A percentile compares a stretch with the other conserved stretches of the same genome.
Evolutionary conservation across 2,113 vertebrate species (phyloP).

Genomic region (Chloropsis cyanopogon): DNA sequence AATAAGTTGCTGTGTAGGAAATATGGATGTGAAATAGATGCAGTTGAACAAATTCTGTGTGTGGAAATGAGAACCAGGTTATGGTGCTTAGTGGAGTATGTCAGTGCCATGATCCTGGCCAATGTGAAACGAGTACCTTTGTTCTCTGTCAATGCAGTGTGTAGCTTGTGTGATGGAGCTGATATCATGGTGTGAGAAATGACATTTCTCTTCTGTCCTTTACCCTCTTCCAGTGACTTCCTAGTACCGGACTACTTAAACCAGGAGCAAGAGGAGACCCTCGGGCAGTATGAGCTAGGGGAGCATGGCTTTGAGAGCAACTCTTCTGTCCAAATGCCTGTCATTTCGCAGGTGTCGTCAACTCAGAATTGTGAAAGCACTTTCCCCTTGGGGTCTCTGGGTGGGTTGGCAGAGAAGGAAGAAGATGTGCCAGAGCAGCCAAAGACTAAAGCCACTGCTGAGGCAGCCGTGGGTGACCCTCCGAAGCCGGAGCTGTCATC

Average conservation of each 20-base stretch:
- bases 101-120: background rate
- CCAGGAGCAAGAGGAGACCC: constrained; percentile 93
- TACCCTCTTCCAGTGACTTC: constrained; percentile 88
- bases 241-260: constrained; percentile 98
- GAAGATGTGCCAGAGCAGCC: constrained; percentile 78
- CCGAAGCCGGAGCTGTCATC: constrained; percentile 85
- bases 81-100: background rate
- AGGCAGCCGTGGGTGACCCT: constrained; percentile 77
- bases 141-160: background rate
- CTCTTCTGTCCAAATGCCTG: constrained; percentile 88
- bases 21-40: background rate
- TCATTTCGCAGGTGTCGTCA: constrained; percentile 93
- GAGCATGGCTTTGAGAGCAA: constrained; percentile 86
- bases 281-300: constrained; percentile 92
- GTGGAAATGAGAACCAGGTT: background rate
- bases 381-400: constrained; percentile 86
- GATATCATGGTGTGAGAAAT: constrained; percentile 46
- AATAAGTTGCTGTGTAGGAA: background rate
- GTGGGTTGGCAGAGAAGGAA: constrained; percentile 82
- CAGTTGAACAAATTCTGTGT: background rate
- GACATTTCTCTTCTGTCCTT: constrained; percentile 71
- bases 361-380: constrained; percentile 94
- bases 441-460: constrained; percentile 77
- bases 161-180: constrained; percentile 14
- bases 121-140: background rate